A percentile compares a stretch with the other conserved stretches of the same genome.
Evolutionary conservation across 2,888 invertebrate species (phyloP).

Genomic region (Prenolepis imparis): DNA sequence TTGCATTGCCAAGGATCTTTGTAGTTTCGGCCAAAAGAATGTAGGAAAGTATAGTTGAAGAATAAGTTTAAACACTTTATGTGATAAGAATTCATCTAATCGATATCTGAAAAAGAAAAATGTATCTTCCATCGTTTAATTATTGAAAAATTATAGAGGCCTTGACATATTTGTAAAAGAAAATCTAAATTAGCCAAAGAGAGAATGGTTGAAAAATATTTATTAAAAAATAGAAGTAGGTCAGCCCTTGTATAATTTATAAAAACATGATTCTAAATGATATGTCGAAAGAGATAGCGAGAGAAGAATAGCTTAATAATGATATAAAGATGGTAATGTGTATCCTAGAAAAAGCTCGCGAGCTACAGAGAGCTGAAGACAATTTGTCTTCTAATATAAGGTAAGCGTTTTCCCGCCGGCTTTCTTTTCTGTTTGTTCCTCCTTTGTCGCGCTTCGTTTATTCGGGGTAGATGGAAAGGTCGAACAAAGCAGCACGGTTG

Average conservation of each 20-base stretch:
- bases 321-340: constrained; percentile 44
- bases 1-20: not conserved
- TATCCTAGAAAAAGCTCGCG: constrained; percentile 28
- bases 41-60: not conserved
- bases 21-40: not conserved
- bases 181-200: not conserved
- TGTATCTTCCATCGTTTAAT: not conserved
- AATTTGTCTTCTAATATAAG: constrained; percentile 65
- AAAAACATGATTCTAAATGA: constrained; percentile 11
- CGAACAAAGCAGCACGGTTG: constrained; percentile 45
- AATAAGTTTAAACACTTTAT: not conserved
- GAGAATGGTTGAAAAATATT: constrained; percentile 2
- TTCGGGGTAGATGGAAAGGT: constrained; percentile 13
- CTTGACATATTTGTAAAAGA: not conserved
- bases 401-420: constrained; percentile 56
- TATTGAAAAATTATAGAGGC: not conserved
- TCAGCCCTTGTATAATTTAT: not conserved
- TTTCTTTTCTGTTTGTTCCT: constrained; percentile 44
- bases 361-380: constrained; percentile 35
- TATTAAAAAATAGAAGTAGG: not conserved
- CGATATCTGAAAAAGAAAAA: not conserved
- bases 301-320: constrained; percentile 32
- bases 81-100: not conserved
- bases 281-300: not conserved
- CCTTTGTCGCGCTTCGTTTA: constrained; percentile 40